phyloP scores from a whole-genome alignment of 2,888 invertebrate genomes.

The Ctenicera cuprea region DNA sequence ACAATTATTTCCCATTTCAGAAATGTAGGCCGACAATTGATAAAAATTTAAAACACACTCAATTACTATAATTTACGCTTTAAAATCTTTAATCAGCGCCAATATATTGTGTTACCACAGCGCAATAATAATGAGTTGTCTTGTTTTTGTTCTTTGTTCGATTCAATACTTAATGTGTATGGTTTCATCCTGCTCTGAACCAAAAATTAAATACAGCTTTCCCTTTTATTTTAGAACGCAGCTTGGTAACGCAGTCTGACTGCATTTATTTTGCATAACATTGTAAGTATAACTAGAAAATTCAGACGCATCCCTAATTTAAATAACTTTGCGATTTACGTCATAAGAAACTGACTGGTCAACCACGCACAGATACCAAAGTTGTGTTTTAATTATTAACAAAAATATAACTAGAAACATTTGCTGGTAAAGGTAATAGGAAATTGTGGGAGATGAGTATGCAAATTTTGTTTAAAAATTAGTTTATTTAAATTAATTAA shows the following conservation, averaged over 20 bases:
- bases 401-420: too few species aligned
- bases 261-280: slow-evolving; percentile 4
- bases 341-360: neutral
- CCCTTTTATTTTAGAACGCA: slow-evolving; percentile 9
- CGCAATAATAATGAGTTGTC: slow-evolving; percentile 16
- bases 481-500: slow-evolving; percentile 12
- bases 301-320: slow-evolving; percentile 1
- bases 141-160: neutral
- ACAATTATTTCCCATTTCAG: slow-evolving; percentile 47
- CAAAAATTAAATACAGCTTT: slow-evolving; percentile 14
- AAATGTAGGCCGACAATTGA: slow-evolving; percentile 48
- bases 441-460: neutral
- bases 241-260: neutral
- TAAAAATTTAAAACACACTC: slow-evolving; percentile 47
- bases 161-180: neutral
- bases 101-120: slow-evolving; percentile 24
- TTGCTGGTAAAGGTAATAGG: too few species aligned
- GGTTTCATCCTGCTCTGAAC: slow-evolving; percentile 11
- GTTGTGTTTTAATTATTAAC: too few species aligned
- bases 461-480: neutral
- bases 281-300: slow-evolving; percentile 1
- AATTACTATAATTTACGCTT: slow-evolving; percentile 46
- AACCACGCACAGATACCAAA: neutral
- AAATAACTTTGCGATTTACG: slow-evolving; percentile 1
- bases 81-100: slow-evolving; percentile 41